Conservation (phyloP, 2,888 invertebrate genomes). For the Leptopterna dolabrata region DNA sequence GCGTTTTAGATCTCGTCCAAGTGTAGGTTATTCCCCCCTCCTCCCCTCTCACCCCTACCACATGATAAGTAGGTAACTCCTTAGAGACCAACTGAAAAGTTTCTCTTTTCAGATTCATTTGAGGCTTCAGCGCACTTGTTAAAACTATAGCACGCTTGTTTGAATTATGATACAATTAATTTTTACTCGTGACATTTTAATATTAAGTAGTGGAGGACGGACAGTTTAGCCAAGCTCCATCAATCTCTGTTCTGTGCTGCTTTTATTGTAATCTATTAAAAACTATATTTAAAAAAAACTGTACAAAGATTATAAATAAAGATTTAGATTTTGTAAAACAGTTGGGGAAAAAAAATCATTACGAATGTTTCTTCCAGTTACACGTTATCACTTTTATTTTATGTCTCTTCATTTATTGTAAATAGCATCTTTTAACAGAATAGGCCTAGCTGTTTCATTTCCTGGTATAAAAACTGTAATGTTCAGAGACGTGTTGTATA, state of each 20-base stretch:
- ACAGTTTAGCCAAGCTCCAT: conserved; percentile 57
- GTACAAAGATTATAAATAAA: conserved; percentile 59
- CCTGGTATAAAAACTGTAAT: conserved; percentile 52
- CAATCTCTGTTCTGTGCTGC: conserved; percentile 52
- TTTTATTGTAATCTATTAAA: conserved; percentile 51
- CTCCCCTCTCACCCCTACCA: not conserved
- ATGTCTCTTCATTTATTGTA: conserved; percentile 50
- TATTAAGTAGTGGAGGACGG: not conserved
- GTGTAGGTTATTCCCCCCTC: not conserved
- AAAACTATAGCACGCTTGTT: conserved; percentile 37
- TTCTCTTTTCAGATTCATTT: too few relatives aligned
- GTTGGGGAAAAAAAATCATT: conserved; percentile 50
- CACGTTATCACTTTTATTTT: conserved; percentile 31
- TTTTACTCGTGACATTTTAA: conserved; percentile 9
- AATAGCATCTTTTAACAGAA: conserved; percentile 56
- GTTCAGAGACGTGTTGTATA: conserved; percentile 58
- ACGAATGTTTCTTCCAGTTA: conserved; percentile 56
- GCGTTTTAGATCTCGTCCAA: conserved; percentile 25
- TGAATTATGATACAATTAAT: not conserved
- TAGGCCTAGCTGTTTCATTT: conserved; percentile 59
- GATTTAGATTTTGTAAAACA: conserved; percentile 59
- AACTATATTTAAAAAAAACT: conserved; percentile 43
- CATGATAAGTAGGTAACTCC: too few relatives aligned
- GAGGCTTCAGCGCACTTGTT: conserved; percentile 47
- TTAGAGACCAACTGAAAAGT: not conserved